Evolutionary conservation across 2,113 vertebrate species (phyloP), one percentile per base, ranked within the genome.

Genomic region (Thymallus thymallus): DNA sequence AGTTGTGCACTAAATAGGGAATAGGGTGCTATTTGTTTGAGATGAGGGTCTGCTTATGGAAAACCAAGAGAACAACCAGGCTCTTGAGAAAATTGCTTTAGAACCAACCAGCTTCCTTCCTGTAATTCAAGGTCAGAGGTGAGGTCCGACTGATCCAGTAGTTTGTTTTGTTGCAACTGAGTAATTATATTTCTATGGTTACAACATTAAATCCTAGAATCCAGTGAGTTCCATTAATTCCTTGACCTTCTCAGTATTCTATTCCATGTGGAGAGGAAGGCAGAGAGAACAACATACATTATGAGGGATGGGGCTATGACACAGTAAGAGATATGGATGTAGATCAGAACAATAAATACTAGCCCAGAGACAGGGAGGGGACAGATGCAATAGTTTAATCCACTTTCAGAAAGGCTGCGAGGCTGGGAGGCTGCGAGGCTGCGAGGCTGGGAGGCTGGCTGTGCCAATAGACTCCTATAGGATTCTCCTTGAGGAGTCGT

Each of bases 241-340:
- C 30, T 32, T 35, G 5, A 30, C 29, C 64, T 20, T 13, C 24
- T 64, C 24, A 2, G 29, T 18, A 30, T 64, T 29, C 29, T 6
- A 64, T 22, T 64, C 26, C 29, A 29, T 64, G 30, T 7, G 23
- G 18, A 32, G 29, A 66, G 29, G 29, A 29, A 29, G 29, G 48
- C 48, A 64, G n/a, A 64, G 12, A 23, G 16, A 18, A 66, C 10
- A 66, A 66, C 29, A 2, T 5, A 32, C 29, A 32, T 30, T n/a
- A 32, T 66, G 64, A 32, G 29, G 6, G 29, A 66, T n/a, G 18
- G 29, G 20, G 30, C 16, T 35, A 66, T 9, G 18, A 20, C 29
- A 16, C 64, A 66, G 30, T 16, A 66, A 35, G 30, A 66, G 64
- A 35, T 32, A 66, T 66, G 26, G 64, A 66, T 66, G 14, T 35